phyloP scores from a whole-genome alignment of 1,140 invertebrate genomes.

The Zaprionus nigranus region DNA sequence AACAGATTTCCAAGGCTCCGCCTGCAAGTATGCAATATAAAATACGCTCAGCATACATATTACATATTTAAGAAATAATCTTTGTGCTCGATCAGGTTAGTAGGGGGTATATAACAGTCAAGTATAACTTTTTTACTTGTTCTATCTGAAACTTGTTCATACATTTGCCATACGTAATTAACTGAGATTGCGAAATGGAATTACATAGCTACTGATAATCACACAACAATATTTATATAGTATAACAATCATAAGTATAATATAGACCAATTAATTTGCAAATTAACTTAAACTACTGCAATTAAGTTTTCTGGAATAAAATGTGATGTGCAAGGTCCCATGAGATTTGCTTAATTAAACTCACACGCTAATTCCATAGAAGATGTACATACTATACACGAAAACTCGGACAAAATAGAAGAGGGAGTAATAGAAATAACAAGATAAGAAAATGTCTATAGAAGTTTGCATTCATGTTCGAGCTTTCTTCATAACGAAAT shows the following conservation, averaged over 20 bases:
- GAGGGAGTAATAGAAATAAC: not conserved
- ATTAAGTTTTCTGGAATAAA: not conserved
- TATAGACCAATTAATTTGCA: not conserved
- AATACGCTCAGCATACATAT: no score
- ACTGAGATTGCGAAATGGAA: not conserved
- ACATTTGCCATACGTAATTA: not conserved
- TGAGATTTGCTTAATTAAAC: conserved; percentile 12
- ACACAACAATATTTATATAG: not conserved
- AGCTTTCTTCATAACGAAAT: not conserved
- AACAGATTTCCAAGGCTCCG: no score
- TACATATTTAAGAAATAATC: no score
- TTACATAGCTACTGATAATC: not conserved
- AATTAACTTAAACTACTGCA: not conserved
- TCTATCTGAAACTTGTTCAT: not conserved
- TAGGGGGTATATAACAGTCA: no score
- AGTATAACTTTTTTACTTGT: no score
- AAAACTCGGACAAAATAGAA: not conserved
- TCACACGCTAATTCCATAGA: not conserved
- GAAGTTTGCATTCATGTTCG: not conserved
- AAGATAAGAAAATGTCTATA: not conserved
- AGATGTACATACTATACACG: not conserved
- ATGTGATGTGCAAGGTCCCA: conserved; percentile 25
- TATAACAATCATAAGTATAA: not conserved
- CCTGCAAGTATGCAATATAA: no score
- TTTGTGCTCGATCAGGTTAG: no score